Evolutionary conservation across 2,888 invertebrate genomes (phyloP).

Genomic region (Troides aeacus): DNA sequence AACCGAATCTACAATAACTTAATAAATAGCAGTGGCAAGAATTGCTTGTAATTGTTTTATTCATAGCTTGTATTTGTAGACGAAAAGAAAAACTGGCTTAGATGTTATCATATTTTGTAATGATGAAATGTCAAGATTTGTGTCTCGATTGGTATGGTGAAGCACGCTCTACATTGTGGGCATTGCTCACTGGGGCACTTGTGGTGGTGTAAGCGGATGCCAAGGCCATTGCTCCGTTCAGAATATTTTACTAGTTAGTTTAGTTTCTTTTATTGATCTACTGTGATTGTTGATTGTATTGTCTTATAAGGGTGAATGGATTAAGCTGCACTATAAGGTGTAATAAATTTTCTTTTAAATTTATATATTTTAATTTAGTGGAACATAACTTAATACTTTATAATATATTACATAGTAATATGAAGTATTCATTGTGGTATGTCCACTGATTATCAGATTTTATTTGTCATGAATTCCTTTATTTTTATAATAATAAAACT

Average conservation of each 20-base stretch:
- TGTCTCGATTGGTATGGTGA: slow-evolving; percentile 17
- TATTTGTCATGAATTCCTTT: no score
- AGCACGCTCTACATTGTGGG: slow-evolving; percentile 11
- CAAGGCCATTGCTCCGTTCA: slow-evolving; percentile 14
- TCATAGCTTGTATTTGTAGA: no score
- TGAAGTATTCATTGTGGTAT: no score
- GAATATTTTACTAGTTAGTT: slow-evolving; percentile 11
- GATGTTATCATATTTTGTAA: not conserved
- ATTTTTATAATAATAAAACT: no score
- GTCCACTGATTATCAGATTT: no score
- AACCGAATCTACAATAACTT: no score
- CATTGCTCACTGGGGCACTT: slow-evolving; percentile 15
- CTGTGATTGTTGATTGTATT: not conserved
- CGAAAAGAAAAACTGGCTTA: not conserved
- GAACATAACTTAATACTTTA: no score
- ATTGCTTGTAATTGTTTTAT: no score
- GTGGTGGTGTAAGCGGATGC: slow-evolving; percentile 13
- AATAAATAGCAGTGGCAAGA: no score
- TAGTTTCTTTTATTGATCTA: not conserved
- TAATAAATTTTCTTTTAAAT: not conserved
- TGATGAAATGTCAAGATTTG: slow-evolving; percentile 3
- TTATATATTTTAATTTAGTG: no score
- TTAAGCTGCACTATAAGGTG: not conserved
- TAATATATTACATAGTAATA: no score
- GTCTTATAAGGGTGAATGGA: not conserved